A percentile compares a stretch with the other conserved stretches of the same genome.
These are phyloP conservation scores for Athalia cordata DNA, from an alignment of 2,888 invertebrate genomes.

Conservation along the genomic window DNA sequence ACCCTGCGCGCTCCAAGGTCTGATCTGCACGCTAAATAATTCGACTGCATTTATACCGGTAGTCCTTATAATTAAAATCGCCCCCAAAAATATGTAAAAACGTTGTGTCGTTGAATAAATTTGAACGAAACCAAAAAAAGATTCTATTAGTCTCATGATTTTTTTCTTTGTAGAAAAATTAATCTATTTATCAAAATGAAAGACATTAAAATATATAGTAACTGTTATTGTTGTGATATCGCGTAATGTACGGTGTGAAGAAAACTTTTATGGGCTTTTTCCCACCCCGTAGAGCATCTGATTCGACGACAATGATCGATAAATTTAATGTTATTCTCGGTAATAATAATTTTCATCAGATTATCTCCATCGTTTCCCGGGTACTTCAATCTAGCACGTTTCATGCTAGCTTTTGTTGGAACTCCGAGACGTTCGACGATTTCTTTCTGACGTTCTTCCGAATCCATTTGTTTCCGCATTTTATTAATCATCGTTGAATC, in stretches of 20 bases:
- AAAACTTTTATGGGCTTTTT: slow-evolving; percentile 13
- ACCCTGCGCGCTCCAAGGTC: slow-evolving; percentile 23
- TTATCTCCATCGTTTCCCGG: neutral
- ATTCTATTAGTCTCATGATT: no score
- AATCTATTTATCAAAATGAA: no score
- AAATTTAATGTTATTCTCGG: slow-evolving; percentile 7
- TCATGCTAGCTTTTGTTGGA: slow-evolving; percentile 33
- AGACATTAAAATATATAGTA: no score
- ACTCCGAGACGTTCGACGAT: slow-evolving; percentile 39
- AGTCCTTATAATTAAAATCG: neutral
- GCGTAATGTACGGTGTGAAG: slow-evolving; percentile 29
- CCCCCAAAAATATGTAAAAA: no score
- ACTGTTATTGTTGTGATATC: neutral
- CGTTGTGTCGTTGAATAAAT: no score
- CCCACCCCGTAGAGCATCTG: neutral
- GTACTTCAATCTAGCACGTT: slow-evolving; percentile 29
- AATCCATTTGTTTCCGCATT: slow-evolving; percentile 27
- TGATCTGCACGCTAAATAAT: neutral
- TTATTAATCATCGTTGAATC: neutral
- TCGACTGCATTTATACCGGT: no score
- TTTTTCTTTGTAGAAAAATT: no score
- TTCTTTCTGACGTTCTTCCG: slow-evolving; percentile 41
- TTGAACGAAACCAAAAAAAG: no score
- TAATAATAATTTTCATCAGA: neutral
- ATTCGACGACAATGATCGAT: neutral